Base-by-base conservation (phyloP, 2,888 invertebrate genomes). In the Amphipyra berbera region DNA sequence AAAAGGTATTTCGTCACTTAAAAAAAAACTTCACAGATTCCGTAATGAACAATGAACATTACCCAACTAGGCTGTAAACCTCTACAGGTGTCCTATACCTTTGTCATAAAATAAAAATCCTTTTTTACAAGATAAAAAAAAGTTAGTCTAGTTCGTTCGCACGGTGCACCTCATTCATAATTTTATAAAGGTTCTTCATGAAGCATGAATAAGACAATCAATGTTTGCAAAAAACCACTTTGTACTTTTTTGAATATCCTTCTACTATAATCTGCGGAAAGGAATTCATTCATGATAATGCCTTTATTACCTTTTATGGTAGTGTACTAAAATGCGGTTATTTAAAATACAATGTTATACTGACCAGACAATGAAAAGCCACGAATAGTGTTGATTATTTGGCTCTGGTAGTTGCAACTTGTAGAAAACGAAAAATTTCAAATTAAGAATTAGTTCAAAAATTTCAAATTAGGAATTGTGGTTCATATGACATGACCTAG, bases 61-160 rank as follows among this genome's bases (percentile, higher is more conserved):
- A 76, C 73, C 62, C 69, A 76, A 78, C 61, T 60, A 59, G 60
- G 61, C 67, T 69, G 69, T 70, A 73, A 66, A 72, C 55, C 69
- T 66, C 62, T 67, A 76, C 76, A 76, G 78, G 78, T 76, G 75
- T 66, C 69, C n/a, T 74, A 71, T 66, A 64, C 64, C 63, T 66
- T 76, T 76, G 64, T 78, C 61, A 60, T 55, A 67, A 67, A 68
- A 59, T 49, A 69, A 66, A 71, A 68, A 59, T 47, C 53, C 54
- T 64, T 60, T n/a, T 68, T 69, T 58, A 69, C 44, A 68, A 66
- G 38, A 69, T 38, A 68, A 66, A 69, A 68, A n/a, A 66, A 66
- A 52, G 45, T 12, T 46, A 48, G 67, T 42, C 38, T 62, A 40
- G 47, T 70, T 64, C 57, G 48, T 67, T 64, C 75, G 60, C 76